phyloP scores from a whole-genome alignment of 1,140 invertebrate species.

The Zaprionus taronus region DNA sequence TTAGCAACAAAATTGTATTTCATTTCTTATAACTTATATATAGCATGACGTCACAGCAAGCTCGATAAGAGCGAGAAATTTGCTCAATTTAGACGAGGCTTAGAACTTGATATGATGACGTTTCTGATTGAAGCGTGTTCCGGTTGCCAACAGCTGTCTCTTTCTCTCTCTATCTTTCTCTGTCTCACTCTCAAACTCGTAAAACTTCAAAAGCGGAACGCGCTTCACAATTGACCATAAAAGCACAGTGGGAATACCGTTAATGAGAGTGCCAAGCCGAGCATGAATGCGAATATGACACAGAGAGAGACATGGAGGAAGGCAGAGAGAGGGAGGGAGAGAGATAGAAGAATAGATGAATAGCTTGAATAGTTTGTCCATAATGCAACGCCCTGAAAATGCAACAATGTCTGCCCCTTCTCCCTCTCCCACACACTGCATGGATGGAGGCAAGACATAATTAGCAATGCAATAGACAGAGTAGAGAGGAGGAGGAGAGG shows the following conservation, averaged over 20 bases:
- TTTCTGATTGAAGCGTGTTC: constrained; percentile 24
- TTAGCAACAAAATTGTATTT: constrained; percentile 14
- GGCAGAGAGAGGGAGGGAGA: no score
- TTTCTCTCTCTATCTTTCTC: background rate
- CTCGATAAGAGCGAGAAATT: constrained; percentile 10
- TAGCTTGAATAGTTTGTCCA: constrained; percentile 13
- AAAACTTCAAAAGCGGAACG: constrained; percentile 62
- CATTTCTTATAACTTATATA: constrained; percentile 36
- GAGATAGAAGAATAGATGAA: background rate
- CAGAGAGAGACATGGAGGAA: background rate
- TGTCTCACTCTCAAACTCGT: background rate
- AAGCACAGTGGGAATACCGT: constrained; percentile 59
- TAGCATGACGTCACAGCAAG: constrained; percentile 41
- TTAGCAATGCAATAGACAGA: constrained; percentile 46
- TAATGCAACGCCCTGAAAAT: constrained; percentile 41
- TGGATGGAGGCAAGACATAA: constrained; percentile 42
- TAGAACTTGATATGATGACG: constrained; percentile 11
- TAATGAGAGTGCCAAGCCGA: constrained; percentile 58
- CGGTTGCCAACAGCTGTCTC: constrained; percentile 13
- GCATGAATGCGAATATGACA: constrained; percentile 41
- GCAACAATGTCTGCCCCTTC: constrained; percentile 10
- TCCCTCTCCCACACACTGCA: background rate
- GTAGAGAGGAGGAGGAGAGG: background rate
- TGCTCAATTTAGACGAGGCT: constrained; percentile 1
- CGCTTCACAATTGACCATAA: constrained; percentile 50